A percentile compares a stretch with the other conserved stretches of the same genome.
These are phyloP conservation scores for Platysteira castanea DNA, from an alignment of 2,113 vertebrate genomes.

Conservation along the genomic window DNA sequence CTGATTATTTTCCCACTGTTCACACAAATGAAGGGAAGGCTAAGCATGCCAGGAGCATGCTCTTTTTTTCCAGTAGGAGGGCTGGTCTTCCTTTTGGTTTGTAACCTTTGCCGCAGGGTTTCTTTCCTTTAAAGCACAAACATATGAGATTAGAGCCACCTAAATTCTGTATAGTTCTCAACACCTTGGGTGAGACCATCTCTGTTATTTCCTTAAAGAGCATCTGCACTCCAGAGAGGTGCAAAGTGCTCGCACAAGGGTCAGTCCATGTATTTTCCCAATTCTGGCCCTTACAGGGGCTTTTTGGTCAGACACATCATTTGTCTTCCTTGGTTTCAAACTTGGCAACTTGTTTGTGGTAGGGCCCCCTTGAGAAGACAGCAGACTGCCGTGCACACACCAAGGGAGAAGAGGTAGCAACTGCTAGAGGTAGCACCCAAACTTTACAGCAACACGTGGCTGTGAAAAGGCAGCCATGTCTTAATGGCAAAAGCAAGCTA, in stretches of 20 bases:
- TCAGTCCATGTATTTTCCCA: not conserved
- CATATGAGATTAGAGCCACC: not conserved
- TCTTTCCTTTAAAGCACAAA: not conserved
- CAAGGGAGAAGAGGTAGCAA: not conserved
- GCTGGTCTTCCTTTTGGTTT: not conserved
- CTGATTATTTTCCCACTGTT: not conserved
- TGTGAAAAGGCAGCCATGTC: not conserved
- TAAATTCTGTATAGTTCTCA: not conserved
- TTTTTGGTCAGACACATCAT: not conserved
- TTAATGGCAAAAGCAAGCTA: not conserved
- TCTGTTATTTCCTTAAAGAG: not conserved
- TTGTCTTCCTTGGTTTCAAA: not conserved
- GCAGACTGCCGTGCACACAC: not conserved
- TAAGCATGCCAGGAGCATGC: not conserved
- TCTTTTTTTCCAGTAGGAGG: not conserved
- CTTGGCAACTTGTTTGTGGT: not conserved
- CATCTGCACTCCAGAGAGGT: not conserved
- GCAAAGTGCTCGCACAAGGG: fast-evolving
- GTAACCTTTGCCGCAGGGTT: not conserved
- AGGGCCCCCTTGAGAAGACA: not conserved
- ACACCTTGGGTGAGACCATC: not conserved
- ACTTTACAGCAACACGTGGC: not conserved
- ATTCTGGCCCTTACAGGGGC: not conserved
- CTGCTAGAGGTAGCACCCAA: too few relatives aligned
- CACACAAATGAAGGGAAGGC: not conserved